Conservation (phyloP, 1,140 invertebrate species). For the honey bee (Apis mellifera) region DNA sequence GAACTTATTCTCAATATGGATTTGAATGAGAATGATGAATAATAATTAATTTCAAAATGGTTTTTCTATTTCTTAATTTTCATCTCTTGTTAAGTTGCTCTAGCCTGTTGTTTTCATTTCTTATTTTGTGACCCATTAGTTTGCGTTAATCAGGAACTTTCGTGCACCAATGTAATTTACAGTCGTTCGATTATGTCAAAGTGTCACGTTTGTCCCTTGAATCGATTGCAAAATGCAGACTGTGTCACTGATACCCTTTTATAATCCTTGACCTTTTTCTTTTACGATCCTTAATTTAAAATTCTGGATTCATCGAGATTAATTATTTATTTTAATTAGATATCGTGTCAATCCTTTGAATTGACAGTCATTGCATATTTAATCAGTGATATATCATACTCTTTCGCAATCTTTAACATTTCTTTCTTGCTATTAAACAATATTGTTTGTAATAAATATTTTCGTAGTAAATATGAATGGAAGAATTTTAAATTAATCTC, state of each 20-base stretch:
- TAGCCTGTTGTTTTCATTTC: neutral
- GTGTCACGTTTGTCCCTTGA: constrained; percentile 7
- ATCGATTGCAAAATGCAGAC: constrained; percentile 6
- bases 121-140: neutral
- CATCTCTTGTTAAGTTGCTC: neutral
- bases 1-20: neutral
- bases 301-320: no score
- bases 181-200: constrained; percentile 6
- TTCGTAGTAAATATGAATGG: neutral
- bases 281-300: no score
- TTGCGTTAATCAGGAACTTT: constrained; percentile 33
- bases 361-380: no score
- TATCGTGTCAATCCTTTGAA: no score
- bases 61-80: neutral
- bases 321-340: no score
- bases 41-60: constrained; percentile 29
- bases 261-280: no score
- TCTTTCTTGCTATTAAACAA: no score
- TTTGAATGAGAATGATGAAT: neutral
- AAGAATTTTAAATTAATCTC: neutral
- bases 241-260: neutral
- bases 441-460: neutral
- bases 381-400: no score
- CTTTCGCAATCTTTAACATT: no score
- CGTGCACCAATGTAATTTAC: constrained; percentile 31